Conservation (phyloP, 2,113 vertebrate species). For the Charadrius vociferus region DNA sequence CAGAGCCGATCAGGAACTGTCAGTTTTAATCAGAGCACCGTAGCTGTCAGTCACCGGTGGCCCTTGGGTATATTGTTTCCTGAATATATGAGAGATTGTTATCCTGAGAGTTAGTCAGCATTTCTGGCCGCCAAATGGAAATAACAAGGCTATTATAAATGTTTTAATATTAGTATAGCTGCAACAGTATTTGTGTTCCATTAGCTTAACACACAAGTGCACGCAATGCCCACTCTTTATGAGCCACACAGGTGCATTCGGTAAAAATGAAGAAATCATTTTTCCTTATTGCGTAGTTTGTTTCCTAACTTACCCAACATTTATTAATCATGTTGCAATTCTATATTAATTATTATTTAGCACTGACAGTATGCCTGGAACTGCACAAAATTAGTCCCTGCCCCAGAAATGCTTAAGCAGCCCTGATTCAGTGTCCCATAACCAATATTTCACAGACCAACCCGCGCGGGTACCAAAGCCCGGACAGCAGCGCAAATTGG, state of each 20-base stretch:
- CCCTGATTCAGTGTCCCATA: not conserved
- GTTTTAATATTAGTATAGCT: not conserved
- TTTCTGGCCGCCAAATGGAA: slow-evolving; percentile 22
- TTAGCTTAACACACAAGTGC: not conserved
- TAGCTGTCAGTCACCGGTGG: not conserved
- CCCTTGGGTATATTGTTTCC: slow-evolving; percentile 27
- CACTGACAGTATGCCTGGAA: not conserved
- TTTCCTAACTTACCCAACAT: not conserved
- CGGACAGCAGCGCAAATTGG: not conserved
- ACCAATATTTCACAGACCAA: not conserved
- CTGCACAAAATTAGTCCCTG: not conserved
- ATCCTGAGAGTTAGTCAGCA: slow-evolving; percentile 49
- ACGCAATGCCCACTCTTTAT: not conserved
- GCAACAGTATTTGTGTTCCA: not conserved
- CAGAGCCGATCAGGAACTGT: not conserved
- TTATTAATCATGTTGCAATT: slow-evolving; percentile 43
- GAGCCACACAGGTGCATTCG: not conserved
- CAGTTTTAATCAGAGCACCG: not conserved
- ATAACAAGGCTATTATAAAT: not conserved
- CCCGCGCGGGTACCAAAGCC: not conserved
- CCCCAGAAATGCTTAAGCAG: not conserved
- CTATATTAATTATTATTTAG: slow-evolving; percentile 31
- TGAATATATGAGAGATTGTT: slow-evolving; percentile 9
- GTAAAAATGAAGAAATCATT: not conserved
- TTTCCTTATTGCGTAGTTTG: slow-evolving; percentile 14